These are phyloP conservation scores for Perca flavescens DNA, from an alignment of 2,113 vertebrate genomes.

Conservation along the genomic window DNA sequence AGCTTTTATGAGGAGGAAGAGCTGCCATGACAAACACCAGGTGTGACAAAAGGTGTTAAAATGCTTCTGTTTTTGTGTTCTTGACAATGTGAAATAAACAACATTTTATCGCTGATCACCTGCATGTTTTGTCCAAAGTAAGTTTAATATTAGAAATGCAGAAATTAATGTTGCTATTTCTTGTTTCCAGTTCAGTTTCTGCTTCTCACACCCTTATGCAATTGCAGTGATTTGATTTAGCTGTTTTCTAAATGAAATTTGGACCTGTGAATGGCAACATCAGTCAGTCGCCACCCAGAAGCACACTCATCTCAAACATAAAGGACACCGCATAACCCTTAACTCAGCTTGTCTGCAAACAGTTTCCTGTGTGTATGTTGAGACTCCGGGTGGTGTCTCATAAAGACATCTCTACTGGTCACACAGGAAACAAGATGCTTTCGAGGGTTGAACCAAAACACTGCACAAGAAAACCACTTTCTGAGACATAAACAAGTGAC, in stretches of 20 bases:
- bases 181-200: constrained; percentile 16
- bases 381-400: constrained; percentile 30
- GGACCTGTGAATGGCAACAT: constrained; percentile 6
- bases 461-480: constrained; percentile 18
- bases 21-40: constrained; percentile 47
- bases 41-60: no score
- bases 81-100: constrained; percentile 27
- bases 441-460: constrained; percentile 57
- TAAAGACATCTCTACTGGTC: constrained; percentile 50
- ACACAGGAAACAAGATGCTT: constrained; percentile 67
- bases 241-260: background rate
- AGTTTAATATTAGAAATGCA: constrained; percentile 4
- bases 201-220: constrained; percentile 6
- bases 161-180: constrained; percentile 3
- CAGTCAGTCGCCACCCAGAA: constrained; percentile 23
- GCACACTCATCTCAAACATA: constrained; percentile 33
- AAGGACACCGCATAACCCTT: constrained; percentile 14
- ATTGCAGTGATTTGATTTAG: constrained; percentile 11
- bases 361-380: constrained; percentile 51
- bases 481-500: constrained; percentile 38
- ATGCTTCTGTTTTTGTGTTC: no score
- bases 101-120: constrained; percentile 23
- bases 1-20: constrained; percentile 36
- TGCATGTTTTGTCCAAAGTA: constrained; percentile 1
- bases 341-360: constrained; percentile 42